Evolutionary conservation across 2,888 invertebrate genomes (phyloP), one percentile per base, ranked within the genome.

Genomic region (Plagodis pulveraria): DNA sequence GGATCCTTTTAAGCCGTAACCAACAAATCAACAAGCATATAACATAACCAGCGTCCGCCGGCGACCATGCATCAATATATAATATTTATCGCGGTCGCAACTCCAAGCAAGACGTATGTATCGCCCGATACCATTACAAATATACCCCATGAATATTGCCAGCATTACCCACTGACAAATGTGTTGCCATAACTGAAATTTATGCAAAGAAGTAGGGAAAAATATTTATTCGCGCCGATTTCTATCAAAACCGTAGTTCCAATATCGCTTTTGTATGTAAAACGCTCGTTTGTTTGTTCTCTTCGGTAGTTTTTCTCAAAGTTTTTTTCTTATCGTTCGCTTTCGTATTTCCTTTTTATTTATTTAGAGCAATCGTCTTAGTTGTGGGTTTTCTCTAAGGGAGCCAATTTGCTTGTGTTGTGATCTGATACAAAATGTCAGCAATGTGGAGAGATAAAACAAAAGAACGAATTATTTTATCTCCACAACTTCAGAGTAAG

Each of bases 131-230:
- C 62, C 53, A 50, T 44, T 5, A 58, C 49, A 53, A 53, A 67
- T 56, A 60, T 54, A 50, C 63, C 43, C 69, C 66, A 70, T 72
- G 76, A 75, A 75, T 73, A 77, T 72, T 67, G 72, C 70, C 62
- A 67, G 72, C 73, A 75, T 78, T 78, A 73, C 72, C 69, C 73
- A 64, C 72, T 78, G 80, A 81, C 79, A 80, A 81, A 80, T 81
- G 79, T 74, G 67, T 74, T 69, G 63, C 73, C 72, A 77, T 77
- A 80, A 78, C 74, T 70, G 67, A 66, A 74, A 77, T 76, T 67
- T 75, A 78, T 78, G 73, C 72, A 77, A 76, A 78, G 66, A 67
- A 65, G 65, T 68, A 68, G 66, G 56, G 66, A 46, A 63, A 68
- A 74, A 77, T 77, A 72, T 78, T 74, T 78, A 80, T 79, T 72